A percentile compares a stretch with the other conserved stretches of the same genome.
phyloP scores from a whole-genome alignment of 2,888 invertebrate genomes.

The Ischnus inquisitorius region DNA sequence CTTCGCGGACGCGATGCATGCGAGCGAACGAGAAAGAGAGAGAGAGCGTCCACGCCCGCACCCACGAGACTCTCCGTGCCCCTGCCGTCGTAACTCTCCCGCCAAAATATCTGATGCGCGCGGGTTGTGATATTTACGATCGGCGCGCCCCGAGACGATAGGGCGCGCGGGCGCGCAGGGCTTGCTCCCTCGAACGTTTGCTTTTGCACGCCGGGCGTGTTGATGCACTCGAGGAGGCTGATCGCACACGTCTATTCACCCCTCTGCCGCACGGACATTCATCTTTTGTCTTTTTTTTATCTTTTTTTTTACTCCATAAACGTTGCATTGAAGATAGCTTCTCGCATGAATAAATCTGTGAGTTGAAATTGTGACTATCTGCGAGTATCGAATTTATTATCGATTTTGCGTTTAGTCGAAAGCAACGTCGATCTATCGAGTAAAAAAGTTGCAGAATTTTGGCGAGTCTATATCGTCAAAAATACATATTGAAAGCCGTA shows the following conservation, averaged over 20 bases:
- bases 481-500: too few relatives aligned
- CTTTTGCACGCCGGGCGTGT: slow-evolving; percentile 29
- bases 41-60: slow-evolving; percentile 34
- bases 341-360: background rate
- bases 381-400: background rate
- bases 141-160: slow-evolving; percentile 71
- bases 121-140: slow-evolving; percentile 79
- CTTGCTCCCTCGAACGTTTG: slow-evolving; percentile 32
- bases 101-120: slow-evolving; percentile 79
- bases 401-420: background rate
- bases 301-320: background rate
- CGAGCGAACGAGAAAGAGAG: background rate
- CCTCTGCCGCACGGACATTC: background rate
- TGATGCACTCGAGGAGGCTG: slow-evolving; percentile 28
- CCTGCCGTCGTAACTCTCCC: slow-evolving; percentile 77
- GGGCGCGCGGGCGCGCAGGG: slow-evolving; percentile 26
- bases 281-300: background rate
- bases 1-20: background rate
- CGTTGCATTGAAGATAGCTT: background rate
- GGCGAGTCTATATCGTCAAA: too few relatives aligned
- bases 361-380: slow-evolving; percentile 22
- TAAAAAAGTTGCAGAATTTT: background rate
- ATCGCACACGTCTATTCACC: slow-evolving; percentile 15
- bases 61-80: slow-evolving; percentile 21
- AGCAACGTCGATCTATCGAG: background rate